phyloP scores from a whole-genome alignment of 1,140 invertebrate species.

The Neodiprion fabricii region DNA sequence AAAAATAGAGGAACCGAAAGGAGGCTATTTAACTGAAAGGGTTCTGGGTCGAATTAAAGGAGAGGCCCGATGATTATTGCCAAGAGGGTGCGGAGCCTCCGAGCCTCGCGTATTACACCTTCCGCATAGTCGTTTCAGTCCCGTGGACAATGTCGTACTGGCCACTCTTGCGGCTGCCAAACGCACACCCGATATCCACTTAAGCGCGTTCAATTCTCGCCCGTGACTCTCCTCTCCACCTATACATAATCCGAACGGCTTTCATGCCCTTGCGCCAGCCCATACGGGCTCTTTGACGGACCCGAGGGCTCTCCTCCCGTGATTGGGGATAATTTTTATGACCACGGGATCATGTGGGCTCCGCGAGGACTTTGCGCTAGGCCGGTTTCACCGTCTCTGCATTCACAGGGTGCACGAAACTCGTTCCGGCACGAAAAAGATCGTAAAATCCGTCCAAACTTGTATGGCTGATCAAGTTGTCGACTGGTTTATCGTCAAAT shows the following conservation, averaged over 20 bases:
- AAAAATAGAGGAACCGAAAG: background rate
- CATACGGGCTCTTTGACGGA: conserved; percentile 1
- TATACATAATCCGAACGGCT: conserved; percentile 4
- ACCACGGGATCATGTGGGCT: background rate
- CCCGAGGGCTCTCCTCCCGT: background rate
- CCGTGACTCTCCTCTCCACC: background rate
- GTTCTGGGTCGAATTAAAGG: conserved; percentile 1
- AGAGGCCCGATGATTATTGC: conserved; percentile 1
- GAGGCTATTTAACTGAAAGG: background rate
- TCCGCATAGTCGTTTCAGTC: background rate
- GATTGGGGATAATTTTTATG: conserved; percentile 7
- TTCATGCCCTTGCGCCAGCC: background rate
- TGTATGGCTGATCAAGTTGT: too few species aligned
- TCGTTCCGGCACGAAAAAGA: too few species aligned
- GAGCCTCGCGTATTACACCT: background rate
- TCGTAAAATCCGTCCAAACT: too few species aligned
- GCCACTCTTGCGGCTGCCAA: conserved; percentile 3
- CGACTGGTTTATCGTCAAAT: too few species aligned
- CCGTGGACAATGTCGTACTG: background rate
- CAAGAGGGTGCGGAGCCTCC: background rate
- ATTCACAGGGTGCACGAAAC: too few species aligned
- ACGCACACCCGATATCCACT: background rate
- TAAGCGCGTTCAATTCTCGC: background rate
- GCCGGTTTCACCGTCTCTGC: too few species aligned
- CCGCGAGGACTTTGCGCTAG: background rate